These are phyloP conservation scores for Steinernema feltiae DNA, from an alignment of 1,140 invertebrate genomes.

Conservation along the genomic window DNA sequence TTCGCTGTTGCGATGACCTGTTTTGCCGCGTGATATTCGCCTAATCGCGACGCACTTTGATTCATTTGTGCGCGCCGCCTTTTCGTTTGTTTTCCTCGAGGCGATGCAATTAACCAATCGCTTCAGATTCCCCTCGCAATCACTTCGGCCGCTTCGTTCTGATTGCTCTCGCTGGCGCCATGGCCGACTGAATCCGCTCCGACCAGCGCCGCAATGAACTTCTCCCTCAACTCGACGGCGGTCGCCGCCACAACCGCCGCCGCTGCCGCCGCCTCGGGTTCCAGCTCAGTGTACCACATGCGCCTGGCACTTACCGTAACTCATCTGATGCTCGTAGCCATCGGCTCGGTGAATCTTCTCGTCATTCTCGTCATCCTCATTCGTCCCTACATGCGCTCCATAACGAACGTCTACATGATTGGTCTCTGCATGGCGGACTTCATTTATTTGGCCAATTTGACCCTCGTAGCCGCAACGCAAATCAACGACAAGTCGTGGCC, in stretches of 20 bases:
- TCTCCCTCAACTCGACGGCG: not conserved
- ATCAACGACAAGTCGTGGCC: constrained; percentile 57
- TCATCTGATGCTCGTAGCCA: constrained; percentile 50
- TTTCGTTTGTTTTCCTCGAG: too few relatives aligned
- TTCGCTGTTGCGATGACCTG: too few relatives aligned
- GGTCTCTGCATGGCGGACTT: constrained; percentile 55
- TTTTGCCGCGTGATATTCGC: too few relatives aligned
- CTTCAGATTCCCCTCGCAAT: too few relatives aligned
- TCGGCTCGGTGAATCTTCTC: constrained; percentile 51
- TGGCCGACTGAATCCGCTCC: too few relatives aligned
- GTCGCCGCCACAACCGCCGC: not conserved
- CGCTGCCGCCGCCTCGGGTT: not conserved
- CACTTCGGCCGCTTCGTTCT: too few relatives aligned
- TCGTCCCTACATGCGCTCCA: constrained; percentile 55
- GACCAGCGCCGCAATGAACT: too few relatives aligned
- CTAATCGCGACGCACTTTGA: too few relatives aligned
- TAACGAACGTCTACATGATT: constrained; percentile 57
- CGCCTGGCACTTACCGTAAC: constrained; percentile 51
- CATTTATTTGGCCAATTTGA: constrained; percentile 52
- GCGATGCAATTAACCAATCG: too few relatives aligned
- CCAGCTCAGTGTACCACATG: constrained; percentile 23
- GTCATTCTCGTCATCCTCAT: constrained; percentile 49
- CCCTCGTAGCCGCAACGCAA: constrained; percentile 55
- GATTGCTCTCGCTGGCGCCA: too few relatives aligned
- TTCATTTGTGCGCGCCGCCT: too few relatives aligned